Conservation (phyloP, 2,113 vertebrate species). For the Bucco capensis region DNA sequence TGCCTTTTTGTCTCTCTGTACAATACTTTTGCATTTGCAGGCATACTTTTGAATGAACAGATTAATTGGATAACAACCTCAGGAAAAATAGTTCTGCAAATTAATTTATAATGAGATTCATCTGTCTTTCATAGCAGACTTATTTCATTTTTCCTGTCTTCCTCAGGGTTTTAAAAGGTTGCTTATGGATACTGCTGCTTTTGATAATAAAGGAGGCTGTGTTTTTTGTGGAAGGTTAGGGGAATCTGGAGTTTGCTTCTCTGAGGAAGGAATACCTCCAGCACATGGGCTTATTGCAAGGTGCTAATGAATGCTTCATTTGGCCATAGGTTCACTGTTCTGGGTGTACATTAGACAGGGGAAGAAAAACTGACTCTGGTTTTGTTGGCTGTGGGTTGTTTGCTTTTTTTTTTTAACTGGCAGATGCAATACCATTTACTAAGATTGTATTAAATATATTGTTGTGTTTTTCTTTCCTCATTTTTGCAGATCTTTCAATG, state of each 20-base stretch:
- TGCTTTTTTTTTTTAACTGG: neutral
- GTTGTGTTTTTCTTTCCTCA: neutral
- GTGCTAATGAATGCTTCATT: neutral
- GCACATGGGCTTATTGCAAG: neutral
- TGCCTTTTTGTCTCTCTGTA: neutral
- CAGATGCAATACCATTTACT: neutral
- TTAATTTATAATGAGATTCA: neutral
- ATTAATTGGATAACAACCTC: neutral
- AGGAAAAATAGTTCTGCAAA: neutral
- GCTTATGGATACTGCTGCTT: neutral
- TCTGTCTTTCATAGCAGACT: neutral
- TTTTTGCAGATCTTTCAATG: conserved; percentile 69
- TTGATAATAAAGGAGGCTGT: neutral
- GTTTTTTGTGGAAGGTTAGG: neutral
- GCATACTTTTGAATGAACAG: neutral
- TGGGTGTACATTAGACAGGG: neutral
- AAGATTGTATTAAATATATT: neutral
- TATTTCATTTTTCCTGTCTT: neutral
- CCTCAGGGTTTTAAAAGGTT: neutral
- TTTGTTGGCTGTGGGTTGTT: too few relatives aligned
- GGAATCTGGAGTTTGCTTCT: neutral
- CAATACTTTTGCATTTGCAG: neutral
- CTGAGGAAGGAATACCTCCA: neutral
- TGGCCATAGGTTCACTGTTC: neutral
- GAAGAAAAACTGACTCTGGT: neutral